Percentiles rank a stretch among this genome's conserved stretches.
phyloP scores from a whole-genome alignment of 2,797 vertebrate genomes.

The Rhabdophis nuchalis region DNA sequence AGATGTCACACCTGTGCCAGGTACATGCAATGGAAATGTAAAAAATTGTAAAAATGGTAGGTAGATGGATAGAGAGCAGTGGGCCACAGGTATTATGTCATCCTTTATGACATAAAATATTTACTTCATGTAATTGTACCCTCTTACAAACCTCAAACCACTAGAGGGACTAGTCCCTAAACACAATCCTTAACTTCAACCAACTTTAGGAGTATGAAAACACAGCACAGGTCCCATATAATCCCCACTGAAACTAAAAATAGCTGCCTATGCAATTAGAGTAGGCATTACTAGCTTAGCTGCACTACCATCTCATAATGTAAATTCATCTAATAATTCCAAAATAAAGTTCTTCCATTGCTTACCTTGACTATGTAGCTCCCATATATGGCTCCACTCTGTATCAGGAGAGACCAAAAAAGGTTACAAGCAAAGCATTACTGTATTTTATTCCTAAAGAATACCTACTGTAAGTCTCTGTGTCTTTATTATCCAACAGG shows the following conservation, averaged over 20 bases:
- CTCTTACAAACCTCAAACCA: not conserved
- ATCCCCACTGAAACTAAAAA: not conserved
- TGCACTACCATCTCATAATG: not conserved
- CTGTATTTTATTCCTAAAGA: not conserved
- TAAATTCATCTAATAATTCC: not conserved
- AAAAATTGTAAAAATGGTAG: too few relatives aligned
- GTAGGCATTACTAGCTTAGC: not conserved
- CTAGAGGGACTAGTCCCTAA: not conserved
- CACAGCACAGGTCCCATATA: not conserved
- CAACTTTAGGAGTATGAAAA: not conserved
- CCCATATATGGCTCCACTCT: conserved; percentile 77
- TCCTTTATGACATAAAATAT: too few relatives aligned
- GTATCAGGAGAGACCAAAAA: not conserved
- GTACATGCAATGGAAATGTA: too few relatives aligned
- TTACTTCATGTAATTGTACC: not conserved
- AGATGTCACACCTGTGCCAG: too few relatives aligned
- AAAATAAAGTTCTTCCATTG: too few relatives aligned
- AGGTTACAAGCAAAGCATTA: not conserved
- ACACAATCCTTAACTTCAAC: not conserved
- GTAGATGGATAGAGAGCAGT: too few relatives aligned
- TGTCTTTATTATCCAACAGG: not conserved
- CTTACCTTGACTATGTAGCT: conserved; percentile 76
- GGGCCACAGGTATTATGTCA: too few relatives aligned
- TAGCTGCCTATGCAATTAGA: not conserved
- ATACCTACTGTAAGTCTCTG: not conserved